Evolutionary conservation across 2,797 vertebrate species (phyloP), one percentile per base, ranked within the genome.

Genomic region (Staurois parvus): DNA sequence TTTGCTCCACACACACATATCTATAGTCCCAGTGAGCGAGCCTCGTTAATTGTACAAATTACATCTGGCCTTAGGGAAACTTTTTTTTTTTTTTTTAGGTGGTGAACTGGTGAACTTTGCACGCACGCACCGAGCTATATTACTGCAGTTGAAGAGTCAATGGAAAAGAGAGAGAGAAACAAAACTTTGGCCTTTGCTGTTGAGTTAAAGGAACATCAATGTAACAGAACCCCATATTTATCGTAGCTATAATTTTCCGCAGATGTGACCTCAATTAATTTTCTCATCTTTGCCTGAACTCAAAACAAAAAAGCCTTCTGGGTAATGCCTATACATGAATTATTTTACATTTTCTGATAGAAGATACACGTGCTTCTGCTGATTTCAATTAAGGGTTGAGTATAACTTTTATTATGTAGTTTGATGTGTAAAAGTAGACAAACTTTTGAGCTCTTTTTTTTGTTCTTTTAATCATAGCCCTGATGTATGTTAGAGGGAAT

Each of bases 21-120:
- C n/a, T 78, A 67, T 78, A 37, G 74, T 32, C n/a, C 42, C 62
- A 24, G 13, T 0, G 76, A 68, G 0, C 37, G 30, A 56, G 86
- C 88, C 62, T 19, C 7, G 0, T n/a, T 64, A 68, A 9, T 69
- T 89, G 75, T 30, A 6, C 34, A 76, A 37, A 45, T 68, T 40
- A 76, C 75, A 79, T 45, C 40, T 79, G 75, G 88, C 85, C 9
- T 11, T 0, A 24, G 81, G 77, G 87, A 67, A 30, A 62, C 70
- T 72, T 24, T 1, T 64, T 37, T 56, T 70, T 89, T 89, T 81
- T 56, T 80, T 89, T 89, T 81, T 40, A 74, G 72, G 56, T 72
- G 76, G 24, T 85, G 86, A 91, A 90, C 90, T 91, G 84, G 83
- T 90, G 88, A 91, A 90, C 88, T 80, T 67, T 70, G 42, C 62